phyloP scores from a whole-genome alignment of 2,113 vertebrate genomes.

The Gobiocypris rarus region DNA sequence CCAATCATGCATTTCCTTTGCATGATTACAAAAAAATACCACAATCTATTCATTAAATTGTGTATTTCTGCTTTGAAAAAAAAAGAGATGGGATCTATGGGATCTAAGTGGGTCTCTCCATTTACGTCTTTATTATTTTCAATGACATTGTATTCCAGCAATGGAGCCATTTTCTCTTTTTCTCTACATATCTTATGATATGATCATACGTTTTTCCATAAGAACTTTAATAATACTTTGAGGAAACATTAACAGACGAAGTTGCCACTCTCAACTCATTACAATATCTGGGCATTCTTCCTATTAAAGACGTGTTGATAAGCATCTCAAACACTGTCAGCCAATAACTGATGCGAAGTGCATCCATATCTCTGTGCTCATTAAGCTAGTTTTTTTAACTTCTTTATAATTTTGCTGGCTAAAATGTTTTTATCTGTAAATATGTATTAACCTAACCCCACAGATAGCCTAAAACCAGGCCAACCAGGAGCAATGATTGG shows the following conservation, averaged over 20 bases:
- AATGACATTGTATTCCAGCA: neutral
- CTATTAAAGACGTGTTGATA: neutral
- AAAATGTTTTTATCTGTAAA: neutral
- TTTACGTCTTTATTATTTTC: neutral
- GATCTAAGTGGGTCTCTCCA: too few relatives aligned
- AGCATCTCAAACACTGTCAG: neutral
- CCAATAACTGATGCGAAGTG: neutral
- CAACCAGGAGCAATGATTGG: too few relatives aligned
- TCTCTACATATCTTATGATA: neutral
- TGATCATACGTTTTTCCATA: neutral
- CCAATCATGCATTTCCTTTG: conserved; percentile 2
- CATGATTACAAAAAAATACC: neutral
- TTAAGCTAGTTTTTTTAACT: neutral
- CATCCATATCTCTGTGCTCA: neutral
- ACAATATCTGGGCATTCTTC: neutral
- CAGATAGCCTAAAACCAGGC: too few relatives aligned
- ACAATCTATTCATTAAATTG: neutral
- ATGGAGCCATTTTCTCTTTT: neutral
- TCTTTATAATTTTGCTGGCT: neutral
- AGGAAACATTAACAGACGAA: neutral
- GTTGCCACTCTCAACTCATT: neutral
- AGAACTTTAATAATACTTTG: neutral
- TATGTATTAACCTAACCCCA: too few relatives aligned
- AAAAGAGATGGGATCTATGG: neutral
- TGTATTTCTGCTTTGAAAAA: neutral